These are phyloP conservation scores for Chymomyza fuscimana DNA, from an alignment of 2,888 invertebrate genomes.

Conservation along the genomic window DNA sequence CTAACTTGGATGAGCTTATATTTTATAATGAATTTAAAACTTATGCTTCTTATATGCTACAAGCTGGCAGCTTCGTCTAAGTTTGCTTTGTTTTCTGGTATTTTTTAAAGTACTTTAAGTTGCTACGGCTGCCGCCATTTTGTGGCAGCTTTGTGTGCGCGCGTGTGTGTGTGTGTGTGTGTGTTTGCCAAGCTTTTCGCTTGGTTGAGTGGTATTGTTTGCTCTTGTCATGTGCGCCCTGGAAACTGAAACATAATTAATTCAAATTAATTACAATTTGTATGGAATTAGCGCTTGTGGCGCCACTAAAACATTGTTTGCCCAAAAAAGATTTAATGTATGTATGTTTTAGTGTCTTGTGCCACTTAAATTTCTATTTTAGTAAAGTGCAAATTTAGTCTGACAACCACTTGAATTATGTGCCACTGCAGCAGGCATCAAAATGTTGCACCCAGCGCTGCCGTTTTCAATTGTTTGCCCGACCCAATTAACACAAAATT, in stretches of 20 bases:
- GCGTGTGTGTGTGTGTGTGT: slow-evolving; percentile 8
- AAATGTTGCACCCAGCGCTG: slow-evolving; percentile 31
- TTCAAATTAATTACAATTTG: slow-evolving; percentile 76
- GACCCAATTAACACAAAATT: slow-evolving; percentile 62
- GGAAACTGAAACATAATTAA: slow-evolving; percentile 55
- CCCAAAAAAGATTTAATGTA: background rate
- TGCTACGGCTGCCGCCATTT: slow-evolving; percentile 9
- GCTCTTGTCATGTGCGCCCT: slow-evolving; percentile 55
- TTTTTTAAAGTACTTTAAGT: slow-evolving; percentile 10
- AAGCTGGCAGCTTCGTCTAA: background rate
- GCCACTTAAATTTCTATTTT: slow-evolving; percentile 23
- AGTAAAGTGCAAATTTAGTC: slow-evolving; percentile 38
- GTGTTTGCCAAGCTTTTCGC: slow-evolving; percentile 4
- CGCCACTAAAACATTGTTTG: slow-evolving; percentile 33
- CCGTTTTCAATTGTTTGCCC: slow-evolving; percentile 54
- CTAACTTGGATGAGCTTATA: background rate
- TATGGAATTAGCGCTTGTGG: slow-evolving; percentile 71
- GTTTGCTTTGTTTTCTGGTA: background rate
- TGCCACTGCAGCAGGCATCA: slow-evolving; percentile 24
- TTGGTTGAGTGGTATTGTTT: slow-evolving; percentile 42
- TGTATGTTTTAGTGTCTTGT: background rate
- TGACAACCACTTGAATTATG: slow-evolving; percentile 40
- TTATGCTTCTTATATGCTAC: background rate
- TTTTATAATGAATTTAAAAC: background rate
- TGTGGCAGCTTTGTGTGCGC: background rate